Conservation (phyloP, 2,113 vertebrate genomes). For the Ramphastos sulfuratus region DNA sequence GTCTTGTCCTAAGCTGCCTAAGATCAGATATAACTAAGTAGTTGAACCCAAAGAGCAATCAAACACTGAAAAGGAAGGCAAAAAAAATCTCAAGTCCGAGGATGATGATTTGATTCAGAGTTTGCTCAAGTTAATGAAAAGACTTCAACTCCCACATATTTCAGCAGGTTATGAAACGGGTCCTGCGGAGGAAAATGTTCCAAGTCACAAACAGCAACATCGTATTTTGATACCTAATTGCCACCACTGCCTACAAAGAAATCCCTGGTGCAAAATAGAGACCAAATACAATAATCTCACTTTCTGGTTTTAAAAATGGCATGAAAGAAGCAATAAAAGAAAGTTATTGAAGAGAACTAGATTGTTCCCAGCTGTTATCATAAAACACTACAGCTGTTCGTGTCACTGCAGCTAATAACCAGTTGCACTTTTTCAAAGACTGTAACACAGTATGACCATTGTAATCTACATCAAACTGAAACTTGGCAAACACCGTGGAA, state of each 20-base stretch:
- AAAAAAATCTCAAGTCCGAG: neutral
- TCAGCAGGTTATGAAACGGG: neutral
- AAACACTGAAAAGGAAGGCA: neutral
- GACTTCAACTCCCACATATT: conserved; percentile 23
- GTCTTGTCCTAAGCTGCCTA: neutral
- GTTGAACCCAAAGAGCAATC: neutral
- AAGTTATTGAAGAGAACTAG: conserved; percentile 56
- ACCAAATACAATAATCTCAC: conserved; percentile 28
- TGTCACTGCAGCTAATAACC: conserved; percentile 52
- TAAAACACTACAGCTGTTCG: conserved; percentile 56
- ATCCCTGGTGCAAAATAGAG: conserved; percentile 42
- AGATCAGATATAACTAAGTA: neutral
- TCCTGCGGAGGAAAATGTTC: conserved; percentile 18
- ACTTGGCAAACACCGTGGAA: neutral
- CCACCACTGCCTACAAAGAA: conserved; percentile 34
- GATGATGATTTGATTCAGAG: conserved; percentile 6
- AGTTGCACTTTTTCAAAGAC: conserved; percentile 44
- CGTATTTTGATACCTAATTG: conserved; percentile 28
- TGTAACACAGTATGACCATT: conserved; percentile 54
- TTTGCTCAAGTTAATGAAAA: conserved; percentile 33
- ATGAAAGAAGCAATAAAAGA: conserved; percentile 55
- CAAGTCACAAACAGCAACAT: neutral
- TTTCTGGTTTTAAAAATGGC: conserved; percentile 50
- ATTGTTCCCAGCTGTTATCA: conserved; percentile 60
- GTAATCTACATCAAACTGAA: conserved; percentile 37